phyloP scores from a whole-genome alignment of 2,888 invertebrate genomes.

The Apamea monoglypha region DNA sequence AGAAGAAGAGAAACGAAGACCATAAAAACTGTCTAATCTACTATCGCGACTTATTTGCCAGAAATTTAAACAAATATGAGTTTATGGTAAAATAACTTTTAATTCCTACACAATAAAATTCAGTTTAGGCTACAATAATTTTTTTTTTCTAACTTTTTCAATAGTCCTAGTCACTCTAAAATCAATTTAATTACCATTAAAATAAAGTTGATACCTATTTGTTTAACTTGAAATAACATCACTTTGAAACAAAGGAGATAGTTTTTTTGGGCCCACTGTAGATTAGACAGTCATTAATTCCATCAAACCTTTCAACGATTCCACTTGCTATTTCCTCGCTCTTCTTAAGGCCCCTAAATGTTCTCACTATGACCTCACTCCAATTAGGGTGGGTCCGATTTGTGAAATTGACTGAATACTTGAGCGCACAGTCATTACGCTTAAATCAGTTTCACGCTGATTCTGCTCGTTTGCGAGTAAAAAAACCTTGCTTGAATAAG shows the following conservation, averaged over 20 bases:
- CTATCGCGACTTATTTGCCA: too few species aligned
- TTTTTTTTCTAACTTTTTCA: too few species aligned
- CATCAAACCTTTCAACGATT: background rate
- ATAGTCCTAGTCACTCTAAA: too few species aligned
- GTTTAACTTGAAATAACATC: too few species aligned
- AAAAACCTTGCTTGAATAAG: conserved; percentile 63
- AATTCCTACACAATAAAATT: too few species aligned
- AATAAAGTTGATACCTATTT: too few species aligned
- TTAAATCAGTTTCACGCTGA: conserved; percentile 70
- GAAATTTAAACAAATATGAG: too few species aligned
- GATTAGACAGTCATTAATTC: background rate
- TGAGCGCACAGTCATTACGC: conserved; percentile 68
- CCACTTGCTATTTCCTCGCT: conserved; percentile 3
- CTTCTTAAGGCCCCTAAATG: conserved; percentile 37
- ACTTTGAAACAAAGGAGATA: too few species aligned
- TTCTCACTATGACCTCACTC: conserved; percentile 66
- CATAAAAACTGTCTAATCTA: background rate
- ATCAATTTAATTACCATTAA: too few species aligned
- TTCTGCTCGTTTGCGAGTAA: conserved; percentile 56
- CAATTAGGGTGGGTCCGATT: conserved; percentile 70
- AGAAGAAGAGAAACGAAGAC: too few species aligned
- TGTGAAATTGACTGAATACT: conserved; percentile 72
- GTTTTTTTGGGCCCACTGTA: background rate
- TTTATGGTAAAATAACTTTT: too few species aligned
- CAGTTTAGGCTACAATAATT: too few species aligned